Conservation (phyloP, 2,797 vertebrate species). For the Thamnophis elegans region DNA sequence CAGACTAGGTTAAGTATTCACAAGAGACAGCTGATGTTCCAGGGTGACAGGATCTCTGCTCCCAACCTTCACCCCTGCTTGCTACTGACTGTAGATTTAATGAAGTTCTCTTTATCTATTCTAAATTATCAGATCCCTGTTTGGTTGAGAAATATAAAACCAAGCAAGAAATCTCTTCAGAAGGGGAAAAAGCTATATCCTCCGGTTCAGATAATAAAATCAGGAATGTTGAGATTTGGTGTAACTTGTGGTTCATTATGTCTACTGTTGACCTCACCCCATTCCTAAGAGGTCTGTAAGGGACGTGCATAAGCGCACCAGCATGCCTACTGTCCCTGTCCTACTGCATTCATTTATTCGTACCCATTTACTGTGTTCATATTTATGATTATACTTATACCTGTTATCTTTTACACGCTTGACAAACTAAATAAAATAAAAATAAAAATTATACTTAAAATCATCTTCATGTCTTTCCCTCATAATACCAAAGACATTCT, state of each 20-base stretch:
- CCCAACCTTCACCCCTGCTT: not conserved
- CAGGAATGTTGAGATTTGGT: not conserved
- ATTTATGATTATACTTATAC: too few species aligned
- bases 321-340: too few species aligned
- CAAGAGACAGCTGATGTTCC: not conserved
- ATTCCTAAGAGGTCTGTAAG: too few species aligned
- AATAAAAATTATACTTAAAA: not conserved
- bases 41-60: not conserved
- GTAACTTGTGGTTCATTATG: not conserved
- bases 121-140: not conserved
- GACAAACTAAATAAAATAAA: too few species aligned
- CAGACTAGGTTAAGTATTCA: not conserved
- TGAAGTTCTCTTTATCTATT: not conserved
- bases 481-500: not conserved
- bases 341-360: too few species aligned
- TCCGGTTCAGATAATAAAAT: not conserved
- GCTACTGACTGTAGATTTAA: not conserved
- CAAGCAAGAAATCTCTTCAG: not conserved
- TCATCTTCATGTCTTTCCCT: not conserved
- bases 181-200: not conserved
- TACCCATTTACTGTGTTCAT: too few species aligned
- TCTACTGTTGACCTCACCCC: too few species aligned
- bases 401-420: too few species aligned
- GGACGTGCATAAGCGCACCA: too few species aligned
- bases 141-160: not conserved